Conservation (phyloP, 2,113 vertebrate genomes). For the Parus major region DNA sequence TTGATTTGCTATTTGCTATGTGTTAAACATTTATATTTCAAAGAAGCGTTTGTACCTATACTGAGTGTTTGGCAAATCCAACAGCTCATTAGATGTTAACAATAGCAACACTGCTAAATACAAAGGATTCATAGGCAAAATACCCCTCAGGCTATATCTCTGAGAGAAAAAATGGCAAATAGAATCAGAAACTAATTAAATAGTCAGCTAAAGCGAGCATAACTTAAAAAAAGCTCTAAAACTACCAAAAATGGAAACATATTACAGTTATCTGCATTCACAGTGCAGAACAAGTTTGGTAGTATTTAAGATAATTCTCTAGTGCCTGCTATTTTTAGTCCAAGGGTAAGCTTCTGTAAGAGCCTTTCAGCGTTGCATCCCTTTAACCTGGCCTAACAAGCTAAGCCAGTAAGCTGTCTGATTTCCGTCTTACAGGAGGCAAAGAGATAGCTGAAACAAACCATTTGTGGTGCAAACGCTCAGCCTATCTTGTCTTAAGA, state of each 20-base stretch:
- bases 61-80: constrained; percentile 2
- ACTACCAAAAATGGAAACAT: constrained; percentile 82
- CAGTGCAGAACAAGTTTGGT: constrained; percentile 81
- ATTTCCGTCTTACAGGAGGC: constrained; percentile 74
- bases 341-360: constrained; percentile 90
- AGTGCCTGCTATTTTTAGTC: constrained; percentile 92
- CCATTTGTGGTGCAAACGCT: constrained; percentile 68
- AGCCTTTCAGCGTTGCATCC: constrained; percentile 86
- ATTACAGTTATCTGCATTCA: constrained; percentile 83
- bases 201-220: constrained; percentile 75
- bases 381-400: constrained; percentile 92
- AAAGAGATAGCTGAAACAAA: constrained; percentile 79
- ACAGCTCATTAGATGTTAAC: constrained; percentile 67
- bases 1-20: constrained; percentile 50
- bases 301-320: constrained; percentile 85
- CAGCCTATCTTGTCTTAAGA: constrained; percentile 72
- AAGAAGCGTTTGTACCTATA: constrained; percentile 22
- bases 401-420: constrained; percentile 94
- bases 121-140: constrained; percentile 62
- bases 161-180: constrained; percentile 72
- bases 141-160: constrained; percentile 60
- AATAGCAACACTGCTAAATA: constrained; percentile 60
- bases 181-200: constrained; percentile 80
- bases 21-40: constrained; percentile 50
- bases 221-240: constrained; percentile 70